phyloP scores from a whole-genome alignment of 1,140 invertebrate genomes.

The Neomicropteryx cornuta region DNA sequence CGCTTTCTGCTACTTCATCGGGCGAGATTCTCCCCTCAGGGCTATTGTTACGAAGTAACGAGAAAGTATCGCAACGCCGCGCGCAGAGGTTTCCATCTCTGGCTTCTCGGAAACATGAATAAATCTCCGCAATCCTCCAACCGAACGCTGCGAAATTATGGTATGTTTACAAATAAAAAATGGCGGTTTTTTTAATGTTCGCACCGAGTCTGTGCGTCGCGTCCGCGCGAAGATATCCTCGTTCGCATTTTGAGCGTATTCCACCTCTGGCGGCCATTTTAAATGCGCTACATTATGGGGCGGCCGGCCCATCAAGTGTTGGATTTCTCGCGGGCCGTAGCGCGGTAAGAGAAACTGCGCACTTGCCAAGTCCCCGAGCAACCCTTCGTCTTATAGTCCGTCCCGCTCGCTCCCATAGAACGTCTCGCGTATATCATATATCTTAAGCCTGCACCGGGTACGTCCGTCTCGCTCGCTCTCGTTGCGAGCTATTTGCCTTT shows the following conservation, averaged over 20 bases:
- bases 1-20: constrained; percentile 32
- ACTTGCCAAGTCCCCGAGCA: constrained; percentile 38
- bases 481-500: too few species aligned
- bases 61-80: constrained; percentile 33
- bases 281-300: constrained; percentile 39
- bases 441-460: constrained; percentile 11
- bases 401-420: constrained; percentile 39
- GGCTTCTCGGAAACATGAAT: too few species aligned
- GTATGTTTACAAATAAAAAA: too few species aligned
- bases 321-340: constrained; percentile 18
- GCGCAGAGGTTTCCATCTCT: constrained; percentile 32
- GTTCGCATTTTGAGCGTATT: too few species aligned
- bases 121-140: too few species aligned
- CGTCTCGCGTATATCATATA: constrained; percentile 20
- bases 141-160: too few species aligned
- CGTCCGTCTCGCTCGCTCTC: constrained; percentile 7
- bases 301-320: constrained; percentile 29
- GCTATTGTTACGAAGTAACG: constrained; percentile 40
- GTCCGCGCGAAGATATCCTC: neutral
- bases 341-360: constrained; percentile 22
- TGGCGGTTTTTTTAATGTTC: constrained; percentile 29
- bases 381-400: constrained; percentile 43
- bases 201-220: neutral
- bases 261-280: constrained; percentile 39
- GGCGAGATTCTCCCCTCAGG: constrained; percentile 35